Base-by-base conservation (phyloP, 2,888 invertebrate species). In the Lasioglossum figueresi region DNA sequence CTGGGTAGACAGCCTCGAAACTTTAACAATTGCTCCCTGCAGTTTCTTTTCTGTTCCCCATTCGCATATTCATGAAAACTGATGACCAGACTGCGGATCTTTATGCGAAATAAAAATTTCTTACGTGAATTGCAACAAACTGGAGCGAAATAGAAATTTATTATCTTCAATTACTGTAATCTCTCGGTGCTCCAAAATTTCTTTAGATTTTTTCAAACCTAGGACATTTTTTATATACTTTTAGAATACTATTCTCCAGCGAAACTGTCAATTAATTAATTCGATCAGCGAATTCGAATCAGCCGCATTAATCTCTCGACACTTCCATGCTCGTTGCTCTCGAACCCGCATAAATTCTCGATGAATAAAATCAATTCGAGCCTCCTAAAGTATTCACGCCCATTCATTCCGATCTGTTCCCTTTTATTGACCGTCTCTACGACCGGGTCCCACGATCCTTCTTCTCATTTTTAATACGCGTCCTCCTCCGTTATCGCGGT, bases 321-420 rank as follows among this genome's bases (percentile, higher is more conserved):
- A 34, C 10, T 34, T n/a, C 37, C 19, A 4, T 10, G 23, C 48
- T 37, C 23, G 68, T 68, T 34, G 23, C 68, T 68, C 10, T 23
- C 34, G 19, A 43, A 3, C 23, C 68, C 37, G 68, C 37, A 68
- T 45, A 45, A 72, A 72, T 72, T 31, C 45, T 31, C 27, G 45
- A 43, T 16, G 40, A 45, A 72, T 43, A 27, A 72, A 43, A 45
- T 27, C 27, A 45, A 72, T 72, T 72, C 43, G 19, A 5, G 3
- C 43, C 37, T 68, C 37, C 27, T 43, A 72, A 72, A 72, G 8
- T 72, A 45, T 27, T 72, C 43, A 72, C 27, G 40, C 43, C 71
- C 19, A 27, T 72, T 45, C 40, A 19, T 27, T 27, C n/a, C 16
- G 45, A 45, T 27, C 45, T 45, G 45, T 19, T 43, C 45, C 43